Evolutionary conservation across 2,888 invertebrate genomes (phyloP), one percentile per base, ranked within the genome.

Genomic region (Coecobrya sp.): DNA sequence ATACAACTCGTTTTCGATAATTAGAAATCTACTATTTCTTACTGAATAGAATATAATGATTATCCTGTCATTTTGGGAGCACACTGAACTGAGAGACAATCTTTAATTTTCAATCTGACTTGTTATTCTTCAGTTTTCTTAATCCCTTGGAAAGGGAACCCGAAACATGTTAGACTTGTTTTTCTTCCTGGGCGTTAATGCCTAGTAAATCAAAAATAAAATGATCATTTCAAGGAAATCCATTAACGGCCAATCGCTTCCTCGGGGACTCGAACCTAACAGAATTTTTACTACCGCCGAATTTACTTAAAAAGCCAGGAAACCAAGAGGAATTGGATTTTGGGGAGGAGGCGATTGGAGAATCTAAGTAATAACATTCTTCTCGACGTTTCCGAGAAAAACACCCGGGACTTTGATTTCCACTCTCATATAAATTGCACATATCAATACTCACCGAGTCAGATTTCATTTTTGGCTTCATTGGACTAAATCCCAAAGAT

Each of bases 401-500:
- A 22, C 89, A 86, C 7, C 89, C 92, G 13, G 86, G 79, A n/a
- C 65, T 86, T 85, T 86, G 73, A 42, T 86, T 92, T 89, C 88
- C 73, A 81, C 68, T 81, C 42, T 55, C 68, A 91, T 86, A 81
- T 79, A 86, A 19, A 86, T 79, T 91, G 70, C 85, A 81, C 86
- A 92, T 65, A 30, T 92, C 92, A 84, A 92, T 79, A 89, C 93
- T 93, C 92, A 93, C 93, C 93, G 93, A 93, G 45, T 93, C 93
- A 27, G 93, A 93, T 62, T 93, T 93, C 86, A 81, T 85, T 49
- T 92, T 90, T 36, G 92, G 90, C 52, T 90, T 93, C 86, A 89
- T 65, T 81, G 91, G 91, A 82, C 91, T 91, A 76, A 91, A 91
- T 84, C 91, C 91, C 25, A 87, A 11, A 10, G 86, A 91, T 19